Conservation (phyloP, 2,113 vertebrate genomes). For the Rhinolophus sinicus region DNA sequence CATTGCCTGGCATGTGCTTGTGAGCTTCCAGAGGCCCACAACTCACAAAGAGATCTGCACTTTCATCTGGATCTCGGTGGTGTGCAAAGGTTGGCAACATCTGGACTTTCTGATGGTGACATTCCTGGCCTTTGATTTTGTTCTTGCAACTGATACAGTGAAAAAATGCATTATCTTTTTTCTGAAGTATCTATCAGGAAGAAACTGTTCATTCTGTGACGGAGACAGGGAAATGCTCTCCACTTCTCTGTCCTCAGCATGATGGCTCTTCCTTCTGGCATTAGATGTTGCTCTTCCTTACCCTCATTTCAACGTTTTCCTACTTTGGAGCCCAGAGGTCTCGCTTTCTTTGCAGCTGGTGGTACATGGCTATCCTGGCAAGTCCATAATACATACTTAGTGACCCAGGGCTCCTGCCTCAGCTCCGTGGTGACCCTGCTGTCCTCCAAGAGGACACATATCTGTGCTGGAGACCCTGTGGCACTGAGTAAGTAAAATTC, state of each 20-base stretch:
- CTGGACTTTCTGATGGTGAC: not conserved
- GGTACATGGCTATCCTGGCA: not conserved
- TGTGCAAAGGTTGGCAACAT: too few species aligned
- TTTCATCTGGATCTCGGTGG: not conserved
- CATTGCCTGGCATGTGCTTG: conserved; percentile 33
- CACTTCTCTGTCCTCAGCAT: not conserved
- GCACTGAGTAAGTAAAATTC: not conserved
- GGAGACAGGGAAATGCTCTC: not conserved
- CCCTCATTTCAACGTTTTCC: not conserved
- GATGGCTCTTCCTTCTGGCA: not conserved
- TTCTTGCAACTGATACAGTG: conserved; percentile 39
- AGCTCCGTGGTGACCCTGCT: not conserved
- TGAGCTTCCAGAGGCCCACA: conserved; percentile 1
- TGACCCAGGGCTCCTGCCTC: not conserved
- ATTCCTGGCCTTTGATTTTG: not conserved
- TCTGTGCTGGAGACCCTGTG: not conserved
- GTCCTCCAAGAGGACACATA: fast-evolving
- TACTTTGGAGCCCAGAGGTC: not conserved
- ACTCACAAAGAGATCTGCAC: not conserved
- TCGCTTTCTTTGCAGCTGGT: not conserved
- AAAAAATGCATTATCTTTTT: conserved; percentile 34
- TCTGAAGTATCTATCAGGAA: conserved; percentile 36
- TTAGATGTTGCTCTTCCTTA: too few species aligned
- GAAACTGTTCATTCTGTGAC: not conserved
- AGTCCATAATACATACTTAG: not conserved